Percentiles rank a stretch among this genome's conserved stretches.
phyloP scores from a whole-genome alignment of 2,888 invertebrate genomes.

The Tiliacea citrago region DNA sequence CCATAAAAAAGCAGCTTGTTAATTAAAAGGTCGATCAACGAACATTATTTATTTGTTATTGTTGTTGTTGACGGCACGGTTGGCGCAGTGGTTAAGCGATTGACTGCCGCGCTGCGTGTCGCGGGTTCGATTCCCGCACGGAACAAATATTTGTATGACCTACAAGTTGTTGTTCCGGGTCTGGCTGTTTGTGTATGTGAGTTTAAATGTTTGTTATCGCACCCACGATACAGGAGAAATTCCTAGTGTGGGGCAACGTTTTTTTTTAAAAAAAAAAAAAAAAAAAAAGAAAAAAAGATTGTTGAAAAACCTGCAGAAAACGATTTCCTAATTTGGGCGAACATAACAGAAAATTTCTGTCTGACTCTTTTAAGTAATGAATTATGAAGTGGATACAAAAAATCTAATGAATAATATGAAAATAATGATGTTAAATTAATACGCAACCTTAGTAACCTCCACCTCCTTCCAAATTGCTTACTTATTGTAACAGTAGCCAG shows the following conservation, averaged over 20 bases:
- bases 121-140: too few species aligned
- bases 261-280: too few species aligned
- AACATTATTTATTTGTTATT: neutral
- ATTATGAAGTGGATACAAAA: neutral
- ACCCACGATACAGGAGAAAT: too few species aligned
- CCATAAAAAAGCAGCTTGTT: neutral
- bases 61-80: too few species aligned
- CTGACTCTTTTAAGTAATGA: neutral
- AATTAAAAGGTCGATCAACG: neutral
- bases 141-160: too few species aligned
- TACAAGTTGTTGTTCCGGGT: too few species aligned
- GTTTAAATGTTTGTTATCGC: too few species aligned
- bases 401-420: neutral
- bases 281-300: too few species aligned
- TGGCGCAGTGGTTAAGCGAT: too few species aligned
- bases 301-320: neutral
- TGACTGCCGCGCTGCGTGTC: too few species aligned
- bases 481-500: conserved; percentile 14
- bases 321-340: neutral
- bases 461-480: conserved; percentile 10
- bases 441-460: conserved; percentile 11
- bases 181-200: too few species aligned
- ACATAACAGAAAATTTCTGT: neutral
- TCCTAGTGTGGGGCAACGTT: too few species aligned
- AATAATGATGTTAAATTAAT: neutral